These are phyloP conservation scores for Drosophila anomalipes DNA, from an alignment of 2,888 invertebrate genomes.

Conservation along the genomic window DNA sequence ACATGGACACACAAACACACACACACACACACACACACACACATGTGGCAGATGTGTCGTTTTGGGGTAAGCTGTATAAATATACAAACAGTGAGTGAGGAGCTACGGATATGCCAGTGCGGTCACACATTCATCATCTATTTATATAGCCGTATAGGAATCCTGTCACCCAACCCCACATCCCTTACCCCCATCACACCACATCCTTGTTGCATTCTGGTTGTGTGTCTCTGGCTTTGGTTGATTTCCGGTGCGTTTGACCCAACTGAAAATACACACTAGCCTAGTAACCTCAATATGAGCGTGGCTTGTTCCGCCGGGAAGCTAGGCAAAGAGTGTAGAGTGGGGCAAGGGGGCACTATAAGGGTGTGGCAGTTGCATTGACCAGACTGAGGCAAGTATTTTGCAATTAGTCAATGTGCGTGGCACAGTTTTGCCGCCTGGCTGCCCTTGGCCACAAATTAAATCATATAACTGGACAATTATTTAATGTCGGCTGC, in stretches of 20 bases:
- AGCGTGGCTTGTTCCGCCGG: neutral
- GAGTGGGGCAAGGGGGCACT: neutral
- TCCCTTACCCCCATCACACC: neutral
- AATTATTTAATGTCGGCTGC: conserved; percentile 75
- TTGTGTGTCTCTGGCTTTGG: conserved; percentile 40
- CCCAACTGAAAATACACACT: conserved; percentile 29
- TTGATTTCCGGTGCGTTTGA: conserved; percentile 59
- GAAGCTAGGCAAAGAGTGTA: neutral
- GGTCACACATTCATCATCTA: conserved; percentile 72
- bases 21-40: neutral
- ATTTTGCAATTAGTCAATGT: conserved; percentile 76
- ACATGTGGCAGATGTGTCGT: conserved; percentile 11
- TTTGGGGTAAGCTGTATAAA: conserved; percentile 35
- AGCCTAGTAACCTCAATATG: conserved; percentile 68
- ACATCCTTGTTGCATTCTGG: conserved; percentile 19
- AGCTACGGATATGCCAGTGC: conserved; percentile 55
- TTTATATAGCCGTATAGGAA: conserved; percentile 62
- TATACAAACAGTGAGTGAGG: conserved; percentile 32
- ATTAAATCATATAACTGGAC: conserved; percentile 82
- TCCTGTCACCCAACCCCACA: neutral
- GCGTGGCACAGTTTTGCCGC: conserved; percentile 63
- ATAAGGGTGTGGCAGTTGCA: conserved; percentile 9
- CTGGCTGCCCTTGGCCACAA: conserved; percentile 74
- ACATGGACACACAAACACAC: neutral
- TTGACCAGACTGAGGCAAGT: conserved; percentile 37